Conservation (phyloP, 2,888 invertebrate genomes). For the Tenthredo livida region DNA sequence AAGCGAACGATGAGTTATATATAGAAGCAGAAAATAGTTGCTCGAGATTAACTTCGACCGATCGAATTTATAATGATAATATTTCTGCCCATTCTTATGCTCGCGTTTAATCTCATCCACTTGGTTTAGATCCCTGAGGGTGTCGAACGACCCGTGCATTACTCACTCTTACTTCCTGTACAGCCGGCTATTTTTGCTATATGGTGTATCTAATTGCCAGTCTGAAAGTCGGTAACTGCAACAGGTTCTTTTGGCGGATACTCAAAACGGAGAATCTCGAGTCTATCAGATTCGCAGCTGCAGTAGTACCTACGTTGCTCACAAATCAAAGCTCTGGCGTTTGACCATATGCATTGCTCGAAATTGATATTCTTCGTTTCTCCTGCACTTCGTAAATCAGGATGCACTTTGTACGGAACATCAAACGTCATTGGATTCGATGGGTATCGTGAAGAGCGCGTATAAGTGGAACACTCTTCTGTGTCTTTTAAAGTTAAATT, state of each 20-base stretch:
- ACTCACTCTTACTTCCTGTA: slow-evolving; percentile 34
- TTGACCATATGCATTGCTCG: not conserved
- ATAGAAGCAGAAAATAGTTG: slow-evolving; percentile 4
- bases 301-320: not conserved
- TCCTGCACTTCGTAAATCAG: not conserved
- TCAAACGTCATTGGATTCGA: not conserved
- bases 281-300: not conserved
- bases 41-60: not conserved
- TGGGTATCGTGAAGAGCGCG: not conserved
- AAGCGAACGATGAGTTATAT: not conserved
- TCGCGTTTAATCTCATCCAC: slow-evolving; percentile 16
- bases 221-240: slow-evolving; percentile 17
- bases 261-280: not conserved
- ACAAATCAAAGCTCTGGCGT: not conserved
- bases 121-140: slow-evolving; percentile 37
- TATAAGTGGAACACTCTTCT: slow-evolving; percentile 46
- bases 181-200: slow-evolving; percentile 18
- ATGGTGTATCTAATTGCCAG: slow-evolving; percentile 39
- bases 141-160: not conserved
- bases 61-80: not conserved
- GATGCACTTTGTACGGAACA: not conserved
- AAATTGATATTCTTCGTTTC: not conserved
- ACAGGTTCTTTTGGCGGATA: not conserved
- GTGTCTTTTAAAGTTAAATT: slow-evolving; percentile 47
- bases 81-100: slow-evolving; percentile 9